Evolutionary conservation across 2,113 vertebrate species (phyloP).

Genomic region (Coturnix japonica): DNA sequence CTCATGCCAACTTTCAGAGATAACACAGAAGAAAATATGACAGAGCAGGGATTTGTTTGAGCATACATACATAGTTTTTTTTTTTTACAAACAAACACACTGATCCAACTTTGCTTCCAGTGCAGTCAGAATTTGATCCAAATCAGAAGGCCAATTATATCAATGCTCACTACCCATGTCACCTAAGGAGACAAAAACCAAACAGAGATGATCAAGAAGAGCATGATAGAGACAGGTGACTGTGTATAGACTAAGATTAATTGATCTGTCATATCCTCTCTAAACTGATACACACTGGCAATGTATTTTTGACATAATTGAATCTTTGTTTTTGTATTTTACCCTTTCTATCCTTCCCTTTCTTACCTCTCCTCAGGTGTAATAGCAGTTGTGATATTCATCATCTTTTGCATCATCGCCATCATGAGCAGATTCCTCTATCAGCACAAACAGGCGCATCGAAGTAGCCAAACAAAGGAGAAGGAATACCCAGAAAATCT

Average conservation of each 20-base stretch:
- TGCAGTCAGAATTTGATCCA: not conserved
- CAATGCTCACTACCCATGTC: not conserved
- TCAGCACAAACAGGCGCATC: slow-evolving; percentile 88
- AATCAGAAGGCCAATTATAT: not conserved
- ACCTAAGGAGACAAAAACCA: not conserved
- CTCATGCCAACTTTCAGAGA: not conserved
- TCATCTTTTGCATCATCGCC: slow-evolving; percentile 88
- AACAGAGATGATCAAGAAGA: not conserved
- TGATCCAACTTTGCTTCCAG: not conserved
- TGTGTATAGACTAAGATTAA: not conserved
- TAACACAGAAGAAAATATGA: not conserved
- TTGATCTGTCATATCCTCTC: not conserved
- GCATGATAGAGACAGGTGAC: not conserved
- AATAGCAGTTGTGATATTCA: slow-evolving; percentile 91
- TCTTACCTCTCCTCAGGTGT: slow-evolving; percentile 78
- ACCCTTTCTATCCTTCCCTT: not conserved
- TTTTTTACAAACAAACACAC: not conserved
- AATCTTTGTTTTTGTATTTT: not conserved
- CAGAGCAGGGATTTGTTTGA: not conserved
- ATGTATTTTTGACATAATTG: not conserved
- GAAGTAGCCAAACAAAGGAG: slow-evolving; percentile 82
- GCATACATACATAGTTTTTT: not conserved
- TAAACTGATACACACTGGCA: not conserved
- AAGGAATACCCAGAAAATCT: slow-evolving; percentile 87
- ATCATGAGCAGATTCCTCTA: slow-evolving; percentile 91